phyloP scores from a whole-genome alignment of 2,888 invertebrate species.

The Reticulitermes lucifugus region DNA sequence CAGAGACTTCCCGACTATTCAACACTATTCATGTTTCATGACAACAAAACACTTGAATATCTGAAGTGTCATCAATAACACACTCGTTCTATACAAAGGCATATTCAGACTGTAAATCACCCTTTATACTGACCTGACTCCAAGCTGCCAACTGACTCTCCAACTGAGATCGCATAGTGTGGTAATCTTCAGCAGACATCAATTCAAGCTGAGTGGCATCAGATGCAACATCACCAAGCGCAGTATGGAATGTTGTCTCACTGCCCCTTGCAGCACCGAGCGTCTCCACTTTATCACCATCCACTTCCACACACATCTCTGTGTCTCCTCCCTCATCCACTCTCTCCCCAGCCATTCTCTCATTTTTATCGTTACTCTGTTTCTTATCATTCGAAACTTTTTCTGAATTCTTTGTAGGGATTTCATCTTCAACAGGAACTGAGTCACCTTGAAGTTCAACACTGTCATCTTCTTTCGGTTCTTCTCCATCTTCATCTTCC shows the following conservation, averaged over 20 bases:
- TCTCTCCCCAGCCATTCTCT: constrained; percentile 63
- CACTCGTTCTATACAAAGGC: too few relatives aligned
- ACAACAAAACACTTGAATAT: too few relatives aligned
- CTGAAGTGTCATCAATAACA: too few relatives aligned
- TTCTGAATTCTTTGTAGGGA: constrained; percentile 15
- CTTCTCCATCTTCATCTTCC: constrained; percentile 71
- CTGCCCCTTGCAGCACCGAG: constrained; percentile 72
- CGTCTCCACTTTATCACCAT: constrained; percentile 81
- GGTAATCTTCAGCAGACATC: background rate
- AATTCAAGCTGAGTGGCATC: constrained; percentile 55
- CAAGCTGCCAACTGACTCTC: constrained; percentile 67
- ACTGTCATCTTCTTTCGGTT: constrained; percentile 70
- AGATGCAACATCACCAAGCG: background rate
- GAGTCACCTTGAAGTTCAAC: background rate
- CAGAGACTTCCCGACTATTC: too few relatives aligned
- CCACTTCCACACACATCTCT: constrained; percentile 67
- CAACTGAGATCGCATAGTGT: constrained; percentile 59
- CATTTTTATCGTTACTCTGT: background rate
- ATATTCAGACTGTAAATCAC: constrained; percentile 12
- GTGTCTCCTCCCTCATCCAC: constrained; percentile 65
- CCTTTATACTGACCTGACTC: constrained; percentile 62
- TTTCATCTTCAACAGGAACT: constrained; percentile 18
- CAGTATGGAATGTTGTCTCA: constrained; percentile 81
- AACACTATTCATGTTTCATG: too few relatives aligned
- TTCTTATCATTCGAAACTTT: constrained; percentile 23